Conservation (phyloP, 92 coral and sea anemone genomes). For the Diadumene lineata region DNA sequence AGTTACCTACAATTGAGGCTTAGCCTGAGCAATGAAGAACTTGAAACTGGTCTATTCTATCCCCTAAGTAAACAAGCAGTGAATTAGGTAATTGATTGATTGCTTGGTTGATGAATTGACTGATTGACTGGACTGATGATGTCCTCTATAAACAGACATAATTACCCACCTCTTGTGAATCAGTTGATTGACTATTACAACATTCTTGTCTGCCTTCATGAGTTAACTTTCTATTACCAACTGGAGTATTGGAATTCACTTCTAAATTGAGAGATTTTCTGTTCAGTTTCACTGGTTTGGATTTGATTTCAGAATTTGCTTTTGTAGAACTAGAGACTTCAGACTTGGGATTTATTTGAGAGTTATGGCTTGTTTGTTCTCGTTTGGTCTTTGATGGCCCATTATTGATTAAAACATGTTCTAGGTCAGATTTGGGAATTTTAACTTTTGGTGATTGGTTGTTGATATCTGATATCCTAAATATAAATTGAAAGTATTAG, state of each 20-base stretch:
- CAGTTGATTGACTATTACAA: neutral
- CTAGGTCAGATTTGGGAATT: slow-evolving; percentile 33
- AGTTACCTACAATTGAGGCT: no score
- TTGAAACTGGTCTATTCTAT: no score
- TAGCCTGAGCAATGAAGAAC: no score
- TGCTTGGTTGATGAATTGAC: no score
- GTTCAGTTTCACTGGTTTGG: slow-evolving; percentile 78
- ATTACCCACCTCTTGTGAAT: neutral
- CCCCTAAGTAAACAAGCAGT: no score
- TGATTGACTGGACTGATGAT: no score
- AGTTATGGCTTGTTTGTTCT: neutral
- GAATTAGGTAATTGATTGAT: no score
- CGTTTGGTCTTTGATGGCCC: slow-evolving; percentile 16
- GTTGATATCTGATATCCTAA: neutral
- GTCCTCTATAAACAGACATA: neutral
- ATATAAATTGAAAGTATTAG: neutral
- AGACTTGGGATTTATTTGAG: neutral
- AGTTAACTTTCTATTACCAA: neutral
- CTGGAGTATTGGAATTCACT: slow-evolving; percentile 22
- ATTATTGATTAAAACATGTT: slow-evolving; percentile 30
- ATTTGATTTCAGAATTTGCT: slow-evolving; percentile 19
- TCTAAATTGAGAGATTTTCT: slow-evolving; percentile 54
- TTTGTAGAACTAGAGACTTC: slow-evolving; percentile 6
- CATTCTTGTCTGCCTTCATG: neutral
- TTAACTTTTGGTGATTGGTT: slow-evolving; percentile 7